Evolutionary conservation across 2,797 vertebrate species (phyloP).

Genomic region (Myripristis jacobus): DNA sequence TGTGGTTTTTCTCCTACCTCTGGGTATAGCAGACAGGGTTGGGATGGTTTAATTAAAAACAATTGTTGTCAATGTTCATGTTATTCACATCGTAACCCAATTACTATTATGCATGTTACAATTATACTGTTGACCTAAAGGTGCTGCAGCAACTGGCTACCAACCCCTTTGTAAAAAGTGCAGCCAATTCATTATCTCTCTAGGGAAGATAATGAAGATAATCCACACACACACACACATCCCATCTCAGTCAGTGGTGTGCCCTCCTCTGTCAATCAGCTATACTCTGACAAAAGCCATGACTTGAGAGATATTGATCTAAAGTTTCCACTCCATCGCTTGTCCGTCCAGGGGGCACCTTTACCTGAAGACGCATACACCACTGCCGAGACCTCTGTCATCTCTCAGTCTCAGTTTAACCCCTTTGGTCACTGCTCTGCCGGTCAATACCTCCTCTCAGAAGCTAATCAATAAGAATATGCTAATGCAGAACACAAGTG

Average conservation of each 20-base stretch:
- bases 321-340: constrained; percentile 31
- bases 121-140: background rate
- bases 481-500: constrained; percentile 28
- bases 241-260: background rate
- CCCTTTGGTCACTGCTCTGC: constrained; percentile 20
- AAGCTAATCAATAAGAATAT: constrained; percentile 33
- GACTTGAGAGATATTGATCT: constrained; percentile 49
- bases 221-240: background rate
- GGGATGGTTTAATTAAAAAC: constrained; percentile 29
- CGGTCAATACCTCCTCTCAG: constrained; percentile 10
- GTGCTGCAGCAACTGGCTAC: no score
- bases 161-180: background rate
- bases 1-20: constrained; percentile 16
- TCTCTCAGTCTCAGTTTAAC: constrained; percentile 28
- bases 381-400: background rate
- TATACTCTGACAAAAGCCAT: constrained; percentile 29
- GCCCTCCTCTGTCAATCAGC: constrained; percentile 51
- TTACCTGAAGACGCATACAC: constrained; percentile 29
- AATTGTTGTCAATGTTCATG: constrained; percentile 17
- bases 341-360: constrained; percentile 54
- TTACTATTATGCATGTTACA: constrained; percentile 8
- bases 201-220: background rate
- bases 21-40: constrained; percentile 20
- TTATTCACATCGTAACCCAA: constrained; percentile 5
- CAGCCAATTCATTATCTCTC: background rate